Conservation (phyloP, 2,113 vertebrate species). For the Rostratula benghalensis region DNA sequence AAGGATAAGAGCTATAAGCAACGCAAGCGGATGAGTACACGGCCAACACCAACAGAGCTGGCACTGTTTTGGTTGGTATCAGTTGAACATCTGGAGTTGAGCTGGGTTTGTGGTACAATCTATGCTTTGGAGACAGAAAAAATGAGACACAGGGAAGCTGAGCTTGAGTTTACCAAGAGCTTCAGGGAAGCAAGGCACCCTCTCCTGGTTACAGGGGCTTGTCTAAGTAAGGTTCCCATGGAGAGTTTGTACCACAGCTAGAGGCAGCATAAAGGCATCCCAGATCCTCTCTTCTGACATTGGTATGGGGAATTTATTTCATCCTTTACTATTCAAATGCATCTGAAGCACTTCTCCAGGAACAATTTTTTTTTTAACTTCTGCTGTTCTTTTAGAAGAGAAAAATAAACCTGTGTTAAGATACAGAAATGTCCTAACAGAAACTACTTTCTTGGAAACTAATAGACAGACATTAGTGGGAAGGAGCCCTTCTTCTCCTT, state of each 20-base stretch:
- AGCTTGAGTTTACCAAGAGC: neutral
- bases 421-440: neutral
- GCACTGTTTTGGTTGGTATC: neutral
- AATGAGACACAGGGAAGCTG: neutral
- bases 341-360: neutral
- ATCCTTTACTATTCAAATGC: neutral
- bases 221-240: neutral
- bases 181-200: accelerated
- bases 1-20: neutral
- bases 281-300: neutral
- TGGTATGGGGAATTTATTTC: neutral
- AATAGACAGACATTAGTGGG: neutral
- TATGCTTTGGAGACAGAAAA: neutral
- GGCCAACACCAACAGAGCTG: neutral
- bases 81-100: neutral
- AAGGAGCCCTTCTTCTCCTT: neutral
- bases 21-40: neutral
- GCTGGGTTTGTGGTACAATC: neutral
- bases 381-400: neutral
- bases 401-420: neutral
- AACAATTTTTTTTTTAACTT: neutral
- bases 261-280: neutral
- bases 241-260: neutral
- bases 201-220: neutral
- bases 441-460: neutral